Percentiles rank a stretch among this genome's conserved stretches.
These are phyloP conservation scores for Rapana venosa DNA, from an alignment of 2,888 invertebrate genomes.

Conservation along the genomic window DNA sequence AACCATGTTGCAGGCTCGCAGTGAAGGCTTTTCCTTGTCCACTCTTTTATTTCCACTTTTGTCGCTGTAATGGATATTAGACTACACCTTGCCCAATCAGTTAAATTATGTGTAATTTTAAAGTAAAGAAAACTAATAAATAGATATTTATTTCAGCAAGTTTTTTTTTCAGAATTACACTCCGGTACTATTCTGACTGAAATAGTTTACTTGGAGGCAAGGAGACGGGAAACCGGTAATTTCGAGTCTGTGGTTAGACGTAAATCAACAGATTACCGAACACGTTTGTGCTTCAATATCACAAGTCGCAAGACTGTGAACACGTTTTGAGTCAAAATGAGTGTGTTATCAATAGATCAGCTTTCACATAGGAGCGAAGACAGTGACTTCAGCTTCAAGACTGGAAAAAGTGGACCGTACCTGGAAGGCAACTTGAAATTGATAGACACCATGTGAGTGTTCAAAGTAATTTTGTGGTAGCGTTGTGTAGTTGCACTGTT, in stretches of 20 bases:
- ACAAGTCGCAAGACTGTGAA: neutral
- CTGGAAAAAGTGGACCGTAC: constrained; percentile 52
- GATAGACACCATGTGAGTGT: constrained; percentile 56
- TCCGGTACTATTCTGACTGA: constrained; percentile 46
- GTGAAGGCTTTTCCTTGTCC: constrained; percentile 26
- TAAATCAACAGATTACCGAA: neutral
- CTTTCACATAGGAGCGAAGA: constrained; percentile 28
- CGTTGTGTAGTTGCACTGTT: neutral
- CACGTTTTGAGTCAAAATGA: neutral
- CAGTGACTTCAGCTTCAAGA: neutral
- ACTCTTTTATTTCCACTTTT: too few species aligned
- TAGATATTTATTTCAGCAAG: neutral
- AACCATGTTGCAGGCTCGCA: constrained; percentile 53
- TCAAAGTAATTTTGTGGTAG: neutral
- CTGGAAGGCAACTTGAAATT: constrained; percentile 59
- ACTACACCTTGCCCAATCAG: neutral
- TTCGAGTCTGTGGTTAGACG: constrained; percentile 10
- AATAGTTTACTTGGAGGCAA: constrained; percentile 58
- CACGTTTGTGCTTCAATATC: neutral
- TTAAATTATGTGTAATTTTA: neutral
- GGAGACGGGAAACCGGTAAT: constrained; percentile 49
- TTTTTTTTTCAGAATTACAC: constrained; percentile 31
- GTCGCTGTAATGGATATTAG: too few species aligned
- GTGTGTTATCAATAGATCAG: neutral
- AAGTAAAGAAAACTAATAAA: neutral